A percentile compares a stretch with the other conserved stretches of the same genome.
Conservation (phyloP, 2,888 invertebrate genomes). For the Apamea sordens region DNA sequence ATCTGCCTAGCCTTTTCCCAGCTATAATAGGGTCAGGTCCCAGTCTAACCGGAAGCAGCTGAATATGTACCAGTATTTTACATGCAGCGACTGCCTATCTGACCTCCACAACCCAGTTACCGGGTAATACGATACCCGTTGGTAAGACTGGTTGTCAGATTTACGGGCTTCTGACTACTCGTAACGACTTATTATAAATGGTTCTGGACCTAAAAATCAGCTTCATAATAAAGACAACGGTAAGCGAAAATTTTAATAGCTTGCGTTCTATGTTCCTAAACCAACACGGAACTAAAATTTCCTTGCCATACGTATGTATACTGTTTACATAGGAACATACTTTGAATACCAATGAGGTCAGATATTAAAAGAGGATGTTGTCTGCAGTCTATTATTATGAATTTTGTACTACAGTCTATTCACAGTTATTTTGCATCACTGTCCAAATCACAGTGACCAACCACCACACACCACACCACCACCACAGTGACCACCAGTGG, state of each 20-base stretch:
- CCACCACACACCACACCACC: no score
- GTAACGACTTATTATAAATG: background rate
- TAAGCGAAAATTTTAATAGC: conserved; percentile 14
- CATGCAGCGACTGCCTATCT: no score
- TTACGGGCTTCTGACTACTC: no score
- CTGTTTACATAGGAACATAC: conserved; percentile 11
- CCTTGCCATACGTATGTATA: background rate
- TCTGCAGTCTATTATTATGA: background rate
- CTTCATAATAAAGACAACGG: background rate
- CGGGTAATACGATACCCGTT: no score
- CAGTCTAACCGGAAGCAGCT: no score
- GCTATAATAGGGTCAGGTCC: no score
- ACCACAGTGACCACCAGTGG: no score
- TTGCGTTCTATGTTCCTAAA: conserved; percentile 33
- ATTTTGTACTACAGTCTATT: background rate
- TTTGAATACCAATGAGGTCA: background rate
- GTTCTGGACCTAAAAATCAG: background rate
- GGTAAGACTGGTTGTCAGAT: no score
- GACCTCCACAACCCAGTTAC: no score
- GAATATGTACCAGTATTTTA: no score
- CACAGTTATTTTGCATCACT: background rate
- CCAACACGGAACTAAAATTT: conserved; percentile 35
- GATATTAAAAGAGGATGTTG: background rate
- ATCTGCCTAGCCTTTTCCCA: no score
- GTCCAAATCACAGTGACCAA: background rate